These are phyloP conservation scores for Dysmachus trigonus DNA, from an alignment of 2,888 invertebrate species.

Conservation along the genomic window DNA sequence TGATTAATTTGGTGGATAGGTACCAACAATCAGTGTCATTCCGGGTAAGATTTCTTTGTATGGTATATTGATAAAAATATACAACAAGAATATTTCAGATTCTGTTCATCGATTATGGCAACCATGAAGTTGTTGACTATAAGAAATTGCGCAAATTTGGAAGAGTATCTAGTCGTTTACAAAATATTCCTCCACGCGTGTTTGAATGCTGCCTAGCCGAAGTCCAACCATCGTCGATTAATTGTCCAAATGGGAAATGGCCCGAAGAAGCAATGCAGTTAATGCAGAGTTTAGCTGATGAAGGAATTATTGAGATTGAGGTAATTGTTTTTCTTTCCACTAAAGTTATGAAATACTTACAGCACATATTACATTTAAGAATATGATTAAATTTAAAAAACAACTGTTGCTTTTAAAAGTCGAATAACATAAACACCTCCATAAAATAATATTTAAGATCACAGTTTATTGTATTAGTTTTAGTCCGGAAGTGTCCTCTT, in stretches of 20 bases:
- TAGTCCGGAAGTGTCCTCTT: too few species aligned
- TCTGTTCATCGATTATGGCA: slow-evolving; percentile 83
- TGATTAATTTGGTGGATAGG: slow-evolving; percentile 61
- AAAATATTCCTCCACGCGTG: slow-evolving; percentile 69
- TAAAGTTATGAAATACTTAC: too few species aligned
- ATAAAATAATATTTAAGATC: too few species aligned
- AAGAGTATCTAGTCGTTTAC: slow-evolving; percentile 51
- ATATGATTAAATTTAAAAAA: too few species aligned
- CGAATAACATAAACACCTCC: too few species aligned
- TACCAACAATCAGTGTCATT: slow-evolving; percentile 54
- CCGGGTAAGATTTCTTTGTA: slow-evolving; percentile 48
- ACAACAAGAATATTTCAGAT: slow-evolving; percentile 65
- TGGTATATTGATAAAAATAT: neutral
- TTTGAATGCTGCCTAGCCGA: slow-evolving; percentile 77
- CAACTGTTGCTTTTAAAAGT: too few species aligned
- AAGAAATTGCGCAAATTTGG: slow-evolving; percentile 65
- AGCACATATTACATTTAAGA: too few species aligned
- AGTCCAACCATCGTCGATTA: slow-evolving; percentile 73
- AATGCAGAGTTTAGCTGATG: slow-evolving; percentile 63
- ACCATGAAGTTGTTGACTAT: slow-evolving; percentile 65
- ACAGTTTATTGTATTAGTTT: too few species aligned
- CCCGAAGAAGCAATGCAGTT: slow-evolving; percentile 65
- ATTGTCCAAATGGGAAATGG: slow-evolving; percentile 72
- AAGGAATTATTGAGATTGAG: slow-evolving; percentile 65
- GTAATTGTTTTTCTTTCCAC: slow-evolving; percentile 55